These are phyloP conservation scores for Channa striata DNA, from an alignment of 2,797 vertebrate genomes.

Conservation along the genomic window DNA sequence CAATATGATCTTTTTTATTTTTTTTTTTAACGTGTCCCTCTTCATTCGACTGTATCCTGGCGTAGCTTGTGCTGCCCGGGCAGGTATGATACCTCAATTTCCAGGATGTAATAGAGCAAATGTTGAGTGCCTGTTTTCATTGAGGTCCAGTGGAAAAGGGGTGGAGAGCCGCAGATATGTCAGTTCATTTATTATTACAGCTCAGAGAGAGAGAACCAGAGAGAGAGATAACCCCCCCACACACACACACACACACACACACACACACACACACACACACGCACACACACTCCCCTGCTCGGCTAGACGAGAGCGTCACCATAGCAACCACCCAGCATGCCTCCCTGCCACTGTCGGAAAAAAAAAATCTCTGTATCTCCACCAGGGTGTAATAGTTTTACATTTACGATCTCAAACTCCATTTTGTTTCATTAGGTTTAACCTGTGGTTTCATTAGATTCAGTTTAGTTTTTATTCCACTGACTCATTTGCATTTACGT, in stretches of 20 bases:
- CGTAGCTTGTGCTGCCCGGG: slow-evolving; percentile 35
- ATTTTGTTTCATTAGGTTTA: too few species aligned
- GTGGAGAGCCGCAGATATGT: slow-evolving; percentile 31
- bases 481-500: too few species aligned
- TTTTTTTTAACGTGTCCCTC: not conserved
- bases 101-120: slow-evolving; percentile 54
- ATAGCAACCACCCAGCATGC: slow-evolving; percentile 78
- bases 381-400: too few species aligned
- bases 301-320: slow-evolving; percentile 65
- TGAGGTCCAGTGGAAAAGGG: slow-evolving; percentile 16
- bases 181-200: slow-evolving; percentile 56
- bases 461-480: too few species aligned
- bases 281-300: too few species aligned
- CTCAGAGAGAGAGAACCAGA: slow-evolving; percentile 24
- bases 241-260: too few species aligned
- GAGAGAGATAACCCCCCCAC: slow-evolving; percentile 6
- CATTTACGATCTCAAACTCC: too few species aligned
- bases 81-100: slow-evolving; percentile 62
- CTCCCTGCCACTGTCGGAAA: slow-evolving; percentile 37
- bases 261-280: too few species aligned
- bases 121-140: slow-evolving; percentile 55
- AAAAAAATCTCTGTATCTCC: slow-evolving; percentile 49
- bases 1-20: not conserved
- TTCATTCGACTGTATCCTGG: slow-evolving; percentile 8
- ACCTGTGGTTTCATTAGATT: too few species aligned